These are phyloP conservation scores for Andrena chrysosceles DNA, from an alignment of 2,888 invertebrate genomes.

Conservation along the genomic window DNA sequence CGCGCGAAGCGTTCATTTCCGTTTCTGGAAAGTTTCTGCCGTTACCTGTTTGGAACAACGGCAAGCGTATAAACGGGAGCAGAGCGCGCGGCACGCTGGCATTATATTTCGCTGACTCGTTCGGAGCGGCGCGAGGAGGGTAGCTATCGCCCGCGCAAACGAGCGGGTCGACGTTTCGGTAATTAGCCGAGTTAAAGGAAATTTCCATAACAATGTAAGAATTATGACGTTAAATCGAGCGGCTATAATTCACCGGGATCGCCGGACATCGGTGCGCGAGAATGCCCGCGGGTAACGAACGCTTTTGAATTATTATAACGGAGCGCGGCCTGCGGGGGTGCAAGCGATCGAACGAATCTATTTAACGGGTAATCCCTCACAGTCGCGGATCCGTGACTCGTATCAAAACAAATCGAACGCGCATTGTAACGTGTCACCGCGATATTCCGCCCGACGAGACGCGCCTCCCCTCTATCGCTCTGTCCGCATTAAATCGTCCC, in stretches of 20 bases:
- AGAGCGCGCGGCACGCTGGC: too few species aligned
- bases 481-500: conserved; percentile 20
- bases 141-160: conserved; percentile 14
- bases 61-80: background rate
- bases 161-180: conserved; percentile 34
- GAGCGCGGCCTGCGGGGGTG: background rate
- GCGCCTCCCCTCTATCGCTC: background rate
- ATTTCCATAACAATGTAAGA: conserved; percentile 58
- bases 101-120: conserved; percentile 13
- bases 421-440: conserved; percentile 17
- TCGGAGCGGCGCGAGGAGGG: background rate
- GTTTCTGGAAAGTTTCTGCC: background rate
- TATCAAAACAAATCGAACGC: conserved; percentile 36
- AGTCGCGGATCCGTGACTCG: conserved; percentile 23
- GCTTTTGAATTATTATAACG: conserved; percentile 52
- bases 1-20: background rate
- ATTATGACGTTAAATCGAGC: conserved; percentile 48
- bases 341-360: conserved; percentile 39
- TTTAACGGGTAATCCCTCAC: conserved; percentile 54
- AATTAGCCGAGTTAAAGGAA: conserved; percentile 49
- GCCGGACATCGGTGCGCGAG: conserved; percentile 10
- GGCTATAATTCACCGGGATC: conserved; percentile 36
- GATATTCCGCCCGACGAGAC: conserved; percentile 20
- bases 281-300: conserved; percentile 20
- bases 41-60: background rate